Conservation (phyloP, 1,140 invertebrate genomes). For the Pseudomyrmex concolor region DNA sequence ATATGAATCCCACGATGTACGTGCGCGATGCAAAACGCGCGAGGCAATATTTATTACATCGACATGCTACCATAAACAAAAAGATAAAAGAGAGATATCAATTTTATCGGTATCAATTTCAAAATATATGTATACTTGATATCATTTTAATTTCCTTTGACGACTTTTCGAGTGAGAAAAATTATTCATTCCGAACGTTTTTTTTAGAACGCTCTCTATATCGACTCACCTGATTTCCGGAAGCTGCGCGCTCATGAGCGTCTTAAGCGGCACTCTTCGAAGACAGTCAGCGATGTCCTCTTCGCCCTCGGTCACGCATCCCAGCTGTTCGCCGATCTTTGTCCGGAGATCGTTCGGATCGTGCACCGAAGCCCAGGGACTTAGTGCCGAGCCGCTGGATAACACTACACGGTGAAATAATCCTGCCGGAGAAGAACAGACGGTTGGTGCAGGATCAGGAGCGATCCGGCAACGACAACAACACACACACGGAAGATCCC, state of each 20-base stretch:
- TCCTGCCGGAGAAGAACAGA: constrained; percentile 85
- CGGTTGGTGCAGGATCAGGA: not conserved
- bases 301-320: constrained; percentile 84
- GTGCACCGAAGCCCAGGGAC: constrained; percentile 92
- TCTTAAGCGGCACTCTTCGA: constrained; percentile 86
- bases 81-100: constrained; percentile 39
- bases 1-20: constrained; percentile 30
- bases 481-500: not conserved
- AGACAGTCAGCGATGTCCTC: constrained; percentile 87
- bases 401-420: constrained; percentile 94
- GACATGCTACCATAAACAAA: constrained; percentile 46
- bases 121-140: constrained; percentile 43
- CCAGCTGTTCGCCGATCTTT: constrained; percentile 90
- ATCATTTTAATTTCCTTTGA: constrained; percentile 21
- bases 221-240: constrained; percentile 86
- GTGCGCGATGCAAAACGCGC: constrained; percentile 7
- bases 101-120: constrained; percentile 50
- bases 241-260: constrained; percentile 87
- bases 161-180: not conserved
- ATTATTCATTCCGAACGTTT: not conserved
- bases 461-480: not conserved
- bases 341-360: constrained; percentile 90
- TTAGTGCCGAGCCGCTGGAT: constrained; percentile 94
- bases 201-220: not conserved
- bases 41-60: constrained; percentile 50